Percentiles rank a stretch among this genome's conserved stretches.
Conservation (phyloP, 2,888 invertebrate genomes). For the Plebejus argus region DNA sequence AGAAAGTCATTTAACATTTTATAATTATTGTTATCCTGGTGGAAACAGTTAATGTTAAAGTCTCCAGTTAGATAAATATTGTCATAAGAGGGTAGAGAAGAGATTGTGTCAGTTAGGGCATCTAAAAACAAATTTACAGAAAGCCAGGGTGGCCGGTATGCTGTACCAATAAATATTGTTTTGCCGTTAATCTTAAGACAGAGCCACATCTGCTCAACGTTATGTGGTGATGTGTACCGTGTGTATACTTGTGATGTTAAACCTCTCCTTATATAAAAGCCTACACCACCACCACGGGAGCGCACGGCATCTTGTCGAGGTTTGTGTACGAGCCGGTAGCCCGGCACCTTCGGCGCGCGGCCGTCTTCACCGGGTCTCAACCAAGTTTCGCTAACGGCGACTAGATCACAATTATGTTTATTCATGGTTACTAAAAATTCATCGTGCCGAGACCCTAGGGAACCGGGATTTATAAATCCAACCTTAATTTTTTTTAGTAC, state of each 20-base stretch:
- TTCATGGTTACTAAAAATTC: constrained; percentile 40
- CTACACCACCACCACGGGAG: constrained; percentile 34
- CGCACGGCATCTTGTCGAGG: constrained; percentile 30
- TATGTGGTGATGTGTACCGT: background rate
- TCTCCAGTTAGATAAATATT: background rate
- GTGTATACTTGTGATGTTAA: background rate
- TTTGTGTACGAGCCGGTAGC: constrained; percentile 37
- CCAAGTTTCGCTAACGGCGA: constrained; percentile 46
- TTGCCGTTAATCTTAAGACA: constrained; percentile 23
- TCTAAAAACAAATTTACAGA: constrained; percentile 1
- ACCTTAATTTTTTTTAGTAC: constrained; percentile 34
- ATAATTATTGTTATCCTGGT: no score
- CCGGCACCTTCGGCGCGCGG: constrained; percentile 41
- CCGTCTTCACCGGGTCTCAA: constrained; percentile 42
- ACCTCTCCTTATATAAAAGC: constrained; percentile 33
- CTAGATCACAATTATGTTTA: constrained; percentile 37
- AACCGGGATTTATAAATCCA: constrained; percentile 43
- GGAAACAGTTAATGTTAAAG: no score
- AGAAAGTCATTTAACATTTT: background rate
- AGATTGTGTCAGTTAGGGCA: constrained; percentile 19
- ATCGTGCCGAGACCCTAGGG: constrained; percentile 41
- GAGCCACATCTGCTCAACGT: constrained; percentile 42
- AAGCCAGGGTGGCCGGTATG: constrained; percentile 37
- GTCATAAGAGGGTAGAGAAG: background rate
- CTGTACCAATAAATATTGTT: constrained; percentile 34